Evolutionary conservation across 1,140 invertebrate species (phyloP), one percentile per base, ranked within the genome.

Genomic region (Callitettix versicolor): DNA sequence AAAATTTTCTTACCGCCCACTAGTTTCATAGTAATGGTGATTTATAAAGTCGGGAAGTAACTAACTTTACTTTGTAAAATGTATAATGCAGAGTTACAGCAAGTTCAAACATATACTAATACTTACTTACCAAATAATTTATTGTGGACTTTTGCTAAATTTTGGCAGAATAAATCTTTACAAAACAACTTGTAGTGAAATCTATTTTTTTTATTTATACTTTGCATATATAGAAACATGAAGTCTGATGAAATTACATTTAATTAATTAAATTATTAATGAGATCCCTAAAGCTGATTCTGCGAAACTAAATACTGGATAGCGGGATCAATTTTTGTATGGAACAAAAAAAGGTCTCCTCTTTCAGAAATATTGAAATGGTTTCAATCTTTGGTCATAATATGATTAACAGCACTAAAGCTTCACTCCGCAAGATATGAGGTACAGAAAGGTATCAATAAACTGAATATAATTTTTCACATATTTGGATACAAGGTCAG

Each of bases 101-200:
- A 6, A 40, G 38, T 40, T 40, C 3, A 40, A 40, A 17, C 3
- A 40, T 14, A 40, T 40, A 40, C 3, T 40, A 40, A n/a, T 40
- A 40, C 3, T 40, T 40, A 40, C 38, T 40, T 40, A 40, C 38
- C 38, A 40, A 40, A 40, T 40, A 40, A 3, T 40, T 40, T 40
- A 40, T 17, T 3, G 3, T 12, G 38, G 38, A 14, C 3, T 40
- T 40, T 14, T 12, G 3, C 3, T 40, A 40, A 14, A 12, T n/a
- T 40, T 40, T 40, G 38, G 38, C 38, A 40, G 38, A 40, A 40
- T 40, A 40, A 40, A 40, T 40, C 38, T 40, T 40, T 40, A 40
- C 14, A 40, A 40, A 40, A 40, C 38, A 40, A 40, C 38, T 40
- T 34, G 14, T 17, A n/a, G 38, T 40, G 3, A 17, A 40, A 40